A percentile compares a stretch with the other conserved stretches of the same genome.
phyloP scores from a whole-genome alignment of 2,797 vertebrate genomes.

The Leptatherina wallacei region DNA sequence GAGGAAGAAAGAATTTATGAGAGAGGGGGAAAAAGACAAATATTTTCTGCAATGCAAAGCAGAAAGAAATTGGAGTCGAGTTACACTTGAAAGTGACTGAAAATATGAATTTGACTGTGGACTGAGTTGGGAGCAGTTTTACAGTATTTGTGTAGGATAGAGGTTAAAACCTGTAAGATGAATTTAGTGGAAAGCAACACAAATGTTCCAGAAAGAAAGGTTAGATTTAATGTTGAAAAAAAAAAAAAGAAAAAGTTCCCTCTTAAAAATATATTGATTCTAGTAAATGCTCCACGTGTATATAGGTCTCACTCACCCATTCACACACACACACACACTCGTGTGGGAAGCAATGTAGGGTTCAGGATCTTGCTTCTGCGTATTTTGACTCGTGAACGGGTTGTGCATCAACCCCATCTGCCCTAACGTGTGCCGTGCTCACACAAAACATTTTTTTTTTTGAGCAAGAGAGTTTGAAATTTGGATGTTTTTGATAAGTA shows the following conservation, averaged over 20 bases:
- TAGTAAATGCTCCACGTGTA: neutral
- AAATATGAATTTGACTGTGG: conserved; percentile 66
- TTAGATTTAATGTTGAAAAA: neutral
- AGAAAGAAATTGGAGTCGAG: conserved; percentile 86
- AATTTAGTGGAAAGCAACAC: conserved; percentile 12
- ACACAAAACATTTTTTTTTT: neutral
- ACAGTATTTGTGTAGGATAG: conserved; percentile 24
- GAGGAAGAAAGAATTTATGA: conserved; percentile 89
- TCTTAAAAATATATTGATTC: neutral
- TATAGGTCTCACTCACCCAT: neutral
- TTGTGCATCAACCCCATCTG: neutral
- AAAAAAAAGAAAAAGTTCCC: too few species aligned
- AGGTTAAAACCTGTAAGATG: conserved; percentile 21
- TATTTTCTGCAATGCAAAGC: conserved; percentile 95
- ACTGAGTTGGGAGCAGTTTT: conserved; percentile 32
- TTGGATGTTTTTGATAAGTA: conserved; percentile 21
- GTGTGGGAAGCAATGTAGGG: neutral
- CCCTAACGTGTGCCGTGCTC: neutral
- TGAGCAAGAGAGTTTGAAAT: conserved; percentile 2
- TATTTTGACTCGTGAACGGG: neutral
- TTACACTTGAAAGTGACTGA: conserved; percentile 75
- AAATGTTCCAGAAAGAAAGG: conserved; percentile 3
- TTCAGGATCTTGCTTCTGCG: neutral
- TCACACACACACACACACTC: neutral
- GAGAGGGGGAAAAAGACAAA: conserved; percentile 88